Evolutionary conservation across 2,888 invertebrate genomes (phyloP).

Genomic region (Harpagoxenus sublaevis): DNA sequence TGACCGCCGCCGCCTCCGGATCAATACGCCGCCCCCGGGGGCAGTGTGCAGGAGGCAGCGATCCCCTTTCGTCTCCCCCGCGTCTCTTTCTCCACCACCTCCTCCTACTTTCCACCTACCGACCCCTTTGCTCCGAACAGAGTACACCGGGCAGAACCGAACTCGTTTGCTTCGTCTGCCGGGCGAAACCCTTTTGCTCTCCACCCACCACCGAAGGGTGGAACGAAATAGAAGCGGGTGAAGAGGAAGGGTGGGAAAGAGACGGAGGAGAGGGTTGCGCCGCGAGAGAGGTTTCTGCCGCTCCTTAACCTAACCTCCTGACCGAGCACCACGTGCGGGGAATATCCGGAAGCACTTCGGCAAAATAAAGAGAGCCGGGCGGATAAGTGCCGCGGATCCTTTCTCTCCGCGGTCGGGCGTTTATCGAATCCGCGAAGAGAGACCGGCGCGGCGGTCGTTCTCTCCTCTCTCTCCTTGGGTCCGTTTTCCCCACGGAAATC

Average conservation of each 20-base stretch:
- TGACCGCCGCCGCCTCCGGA: slow-evolving; percentile 86
- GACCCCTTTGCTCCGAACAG: slow-evolving; percentile 62
- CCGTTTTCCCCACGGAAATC: not conserved
- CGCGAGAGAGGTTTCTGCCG: slow-evolving; percentile 62
- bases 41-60: slow-evolving; percentile 85
- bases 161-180: slow-evolving; percentile 76
- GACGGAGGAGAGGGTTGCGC: slow-evolving; percentile 31
- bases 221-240: slow-evolving; percentile 51
- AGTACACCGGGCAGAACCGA: slow-evolving; percentile 72
- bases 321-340: slow-evolving; percentile 81
- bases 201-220: slow-evolving; percentile 54
- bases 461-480: not conserved
- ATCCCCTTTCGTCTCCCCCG: slow-evolving; percentile 75
- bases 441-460: slow-evolving; percentile 21
- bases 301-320: slow-evolving; percentile 82
- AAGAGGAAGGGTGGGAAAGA: slow-evolving; percentile 24
- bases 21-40: slow-evolving; percentile 85
- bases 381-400: slow-evolving; percentile 72
- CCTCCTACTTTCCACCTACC: slow-evolving; percentile 67
- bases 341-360: slow-evolving; percentile 84
- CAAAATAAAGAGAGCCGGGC: slow-evolving; percentile 82
- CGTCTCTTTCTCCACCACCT: slow-evolving; percentile 61
- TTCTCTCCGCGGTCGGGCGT: slow-evolving; percentile 37
- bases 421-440: slow-evolving; percentile 41
- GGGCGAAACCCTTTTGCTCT: slow-evolving; percentile 75